These are phyloP conservation scores for Drosophila jambulina DNA, from an alignment of 1,140 invertebrate genomes.

Conservation along the genomic window DNA sequence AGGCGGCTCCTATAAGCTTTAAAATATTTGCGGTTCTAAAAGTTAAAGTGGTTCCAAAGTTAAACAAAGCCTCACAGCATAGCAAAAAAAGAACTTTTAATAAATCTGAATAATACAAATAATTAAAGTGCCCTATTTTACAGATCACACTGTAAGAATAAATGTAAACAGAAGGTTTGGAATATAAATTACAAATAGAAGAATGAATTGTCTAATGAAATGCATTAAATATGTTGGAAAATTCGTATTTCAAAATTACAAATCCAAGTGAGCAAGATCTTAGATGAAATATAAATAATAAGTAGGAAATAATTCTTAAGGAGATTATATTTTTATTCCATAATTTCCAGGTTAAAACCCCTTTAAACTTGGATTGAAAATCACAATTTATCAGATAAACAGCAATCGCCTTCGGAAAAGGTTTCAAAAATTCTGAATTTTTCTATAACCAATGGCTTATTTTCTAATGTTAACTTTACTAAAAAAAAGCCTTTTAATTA, in stretches of 20 bases:
- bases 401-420: too few relatives aligned
- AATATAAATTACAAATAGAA: background rate
- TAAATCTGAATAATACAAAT: background rate
- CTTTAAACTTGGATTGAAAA: too few relatives aligned
- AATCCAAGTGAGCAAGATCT: too few relatives aligned
- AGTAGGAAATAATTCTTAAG: background rate
- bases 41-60: background rate
- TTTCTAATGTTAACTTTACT: too few relatives aligned
- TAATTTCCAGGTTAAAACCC: background rate
- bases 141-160: background rate
- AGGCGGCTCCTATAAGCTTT: background rate
- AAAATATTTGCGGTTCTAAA: background rate
- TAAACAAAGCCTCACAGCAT: background rate
- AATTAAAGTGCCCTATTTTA: background rate
- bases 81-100: background rate
- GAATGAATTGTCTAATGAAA: too few relatives aligned
- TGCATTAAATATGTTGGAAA: too few relatives aligned
- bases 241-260: too few relatives aligned
- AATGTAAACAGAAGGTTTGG: background rate
- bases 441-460: too few relatives aligned
- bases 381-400: too few relatives aligned
- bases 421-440: too few relatives aligned
- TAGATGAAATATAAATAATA: background rate
- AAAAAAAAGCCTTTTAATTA: too few relatives aligned
- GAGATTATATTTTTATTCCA: background rate